These are phyloP conservation scores for Mormyrops attenuatus DNA, from an alignment of 2,797 vertebrate genomes.

Conservation along the genomic window DNA sequence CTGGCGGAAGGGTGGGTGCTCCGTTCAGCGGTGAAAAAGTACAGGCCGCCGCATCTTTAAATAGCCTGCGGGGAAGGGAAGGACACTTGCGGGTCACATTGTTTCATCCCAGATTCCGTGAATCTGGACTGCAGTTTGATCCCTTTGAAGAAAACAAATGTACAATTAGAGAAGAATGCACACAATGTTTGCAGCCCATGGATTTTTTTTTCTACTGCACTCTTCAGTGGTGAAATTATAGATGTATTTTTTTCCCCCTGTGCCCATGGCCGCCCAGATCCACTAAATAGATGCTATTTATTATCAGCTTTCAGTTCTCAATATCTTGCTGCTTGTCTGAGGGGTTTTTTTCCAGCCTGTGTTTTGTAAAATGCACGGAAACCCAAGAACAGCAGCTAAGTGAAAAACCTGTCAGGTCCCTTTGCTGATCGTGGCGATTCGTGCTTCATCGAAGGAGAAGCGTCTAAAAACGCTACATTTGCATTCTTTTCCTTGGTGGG, in stretches of 20 bases:
- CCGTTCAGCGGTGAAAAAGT: slow-evolving; percentile 44
- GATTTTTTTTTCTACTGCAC: slow-evolving; percentile 49
- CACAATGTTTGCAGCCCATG: slow-evolving; percentile 36
- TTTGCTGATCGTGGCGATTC: neutral
- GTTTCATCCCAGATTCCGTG: slow-evolving; percentile 48
- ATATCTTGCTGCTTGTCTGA: neutral
- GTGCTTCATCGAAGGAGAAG: neutral
- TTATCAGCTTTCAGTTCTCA: neutral
- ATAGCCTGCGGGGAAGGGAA: slow-evolving; percentile 48
- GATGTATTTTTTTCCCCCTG: neutral
- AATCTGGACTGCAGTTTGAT: slow-evolving; percentile 46
- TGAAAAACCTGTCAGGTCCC: neutral
- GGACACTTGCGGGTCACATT: slow-evolving; percentile 49
- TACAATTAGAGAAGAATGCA: slow-evolving; percentile 50
- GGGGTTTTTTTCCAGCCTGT: neutral
- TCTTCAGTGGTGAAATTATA: slow-evolving; percentile 56
- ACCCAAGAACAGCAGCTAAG: neutral
- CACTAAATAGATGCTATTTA: neutral
- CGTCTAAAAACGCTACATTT: neutral
- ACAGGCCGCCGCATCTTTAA: slow-evolving; percentile 48
- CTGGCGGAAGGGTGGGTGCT: slow-evolving; percentile 46
- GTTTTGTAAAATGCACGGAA: neutral
- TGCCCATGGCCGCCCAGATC: neutral
- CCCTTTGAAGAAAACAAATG: slow-evolving; percentile 49
- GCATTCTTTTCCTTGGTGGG: neutral